A percentile compares a stretch with the other conserved stretches of the same genome.
These are phyloP conservation scores for Marcusenius ussheri DNA, from an alignment of 2,113 vertebrate species.

Conservation along the genomic window DNA sequence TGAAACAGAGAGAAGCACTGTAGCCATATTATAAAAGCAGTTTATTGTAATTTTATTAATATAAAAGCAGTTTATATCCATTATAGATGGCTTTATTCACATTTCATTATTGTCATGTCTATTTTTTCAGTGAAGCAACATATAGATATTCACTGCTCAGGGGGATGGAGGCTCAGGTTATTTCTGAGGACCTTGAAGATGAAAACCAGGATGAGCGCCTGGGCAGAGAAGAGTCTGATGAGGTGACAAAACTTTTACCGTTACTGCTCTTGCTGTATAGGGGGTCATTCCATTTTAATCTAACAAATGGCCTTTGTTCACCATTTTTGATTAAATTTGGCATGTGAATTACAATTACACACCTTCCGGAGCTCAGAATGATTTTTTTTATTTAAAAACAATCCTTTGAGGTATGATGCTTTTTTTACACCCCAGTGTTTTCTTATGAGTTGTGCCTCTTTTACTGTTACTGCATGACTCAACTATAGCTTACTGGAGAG, in stretches of 20 bases:
- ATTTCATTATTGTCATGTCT: neutral
- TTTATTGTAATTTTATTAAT: neutral
- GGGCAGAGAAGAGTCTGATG: conserved; percentile 53
- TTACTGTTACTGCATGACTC: neutral
- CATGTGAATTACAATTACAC: neutral
- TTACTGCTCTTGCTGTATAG: neutral
- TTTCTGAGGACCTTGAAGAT: conserved; percentile 24
- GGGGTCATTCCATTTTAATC: neutral
- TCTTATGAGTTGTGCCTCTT: neutral
- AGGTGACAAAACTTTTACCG: conserved; percentile 41
- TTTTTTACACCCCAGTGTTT: neutral
- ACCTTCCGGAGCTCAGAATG: neutral
- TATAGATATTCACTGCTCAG: conserved; percentile 58
- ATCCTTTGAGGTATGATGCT: neutral
- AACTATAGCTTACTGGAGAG: neutral
- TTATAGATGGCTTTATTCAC: neutral
- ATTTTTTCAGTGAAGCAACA: conserved; percentile 47
- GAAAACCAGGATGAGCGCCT: conserved; percentile 33
- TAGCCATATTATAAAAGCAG: neutral
- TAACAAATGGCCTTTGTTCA: neutral
- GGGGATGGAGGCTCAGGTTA: conserved; percentile 47
- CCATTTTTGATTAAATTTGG: neutral
- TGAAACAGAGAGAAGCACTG: neutral
- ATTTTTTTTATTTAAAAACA: neutral
- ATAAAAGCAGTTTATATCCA: neutral